Conservation (phyloP, 2,797 vertebrate species). For the Propithecus perrieri region DNA sequence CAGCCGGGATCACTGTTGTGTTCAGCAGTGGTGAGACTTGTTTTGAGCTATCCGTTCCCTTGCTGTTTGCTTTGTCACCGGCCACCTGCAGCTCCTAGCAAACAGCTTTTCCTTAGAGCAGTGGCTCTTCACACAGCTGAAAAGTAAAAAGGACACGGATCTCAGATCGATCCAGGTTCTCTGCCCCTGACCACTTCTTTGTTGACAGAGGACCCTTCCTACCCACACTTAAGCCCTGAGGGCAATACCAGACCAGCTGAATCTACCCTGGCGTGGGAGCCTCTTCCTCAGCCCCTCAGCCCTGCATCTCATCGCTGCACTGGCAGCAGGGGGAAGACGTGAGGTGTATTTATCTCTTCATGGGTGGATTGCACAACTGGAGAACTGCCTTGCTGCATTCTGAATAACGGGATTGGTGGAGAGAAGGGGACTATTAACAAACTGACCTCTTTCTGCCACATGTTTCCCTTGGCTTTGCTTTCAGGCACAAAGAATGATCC, state of each 20-base stretch:
- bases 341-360: background rate
- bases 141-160: background rate
- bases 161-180: background rate
- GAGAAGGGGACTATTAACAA: background rate
- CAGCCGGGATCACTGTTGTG: background rate
- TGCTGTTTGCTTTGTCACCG: background rate
- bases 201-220: background rate
- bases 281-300: background rate
- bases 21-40: background rate
- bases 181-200: background rate
- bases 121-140: background rate
- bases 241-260: background rate
- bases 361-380: rapidly evolving
- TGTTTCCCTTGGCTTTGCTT: background rate
- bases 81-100: background rate
- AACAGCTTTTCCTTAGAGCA: background rate
- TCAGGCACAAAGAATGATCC: background rate
- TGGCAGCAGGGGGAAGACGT: background rate
- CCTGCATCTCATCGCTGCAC: background rate
- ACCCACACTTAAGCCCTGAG: background rate
- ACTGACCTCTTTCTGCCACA: background rate
- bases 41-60: background rate
- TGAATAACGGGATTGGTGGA: background rate
- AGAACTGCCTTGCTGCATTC: background rate
- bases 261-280: background rate